Percentiles rank a stretch among this genome's conserved stretches.
These are phyloP conservation scores for Microctenopoma steveboyesi DNA, from an alignment of 2,797 vertebrate species.

Conservation along the genomic window DNA sequence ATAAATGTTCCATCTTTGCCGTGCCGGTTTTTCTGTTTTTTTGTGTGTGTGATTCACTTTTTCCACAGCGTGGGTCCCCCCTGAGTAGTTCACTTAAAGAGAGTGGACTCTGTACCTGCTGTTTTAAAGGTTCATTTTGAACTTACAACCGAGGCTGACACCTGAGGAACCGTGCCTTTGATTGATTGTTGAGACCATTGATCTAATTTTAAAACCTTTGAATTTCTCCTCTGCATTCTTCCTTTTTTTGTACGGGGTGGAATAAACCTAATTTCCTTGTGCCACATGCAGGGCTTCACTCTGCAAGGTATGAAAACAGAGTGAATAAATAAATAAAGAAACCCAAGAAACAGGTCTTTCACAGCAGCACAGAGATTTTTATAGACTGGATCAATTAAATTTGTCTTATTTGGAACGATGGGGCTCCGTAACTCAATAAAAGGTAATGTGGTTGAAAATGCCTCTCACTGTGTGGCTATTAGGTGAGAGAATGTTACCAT, in stretches of 20 bases:
- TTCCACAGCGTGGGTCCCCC: conserved; percentile 49
- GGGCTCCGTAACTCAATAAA: conserved; percentile 96
- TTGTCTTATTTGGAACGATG: conserved; percentile 96
- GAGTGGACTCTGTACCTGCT: conserved; percentile 78
- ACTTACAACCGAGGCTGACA: conserved; percentile 71
- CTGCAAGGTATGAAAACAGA: conserved; percentile 77
- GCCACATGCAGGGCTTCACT: conserved; percentile 78
- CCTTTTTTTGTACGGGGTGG: conserved; percentile 72
- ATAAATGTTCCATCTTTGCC: conserved; percentile 17
- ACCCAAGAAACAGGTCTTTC: conserved; percentile 74
- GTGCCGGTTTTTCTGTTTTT: conserved; percentile 30
- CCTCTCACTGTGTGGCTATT: conserved; percentile 90
- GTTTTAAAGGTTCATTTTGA: conserved; percentile 84
- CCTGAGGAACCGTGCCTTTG: conserved; percentile 79
- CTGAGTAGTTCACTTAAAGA: conserved; percentile 60
- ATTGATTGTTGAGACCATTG: conserved; percentile 86
- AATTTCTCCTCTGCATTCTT: conserved; percentile 79
- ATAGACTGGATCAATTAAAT: conserved; percentile 96
- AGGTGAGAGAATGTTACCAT: conserved; percentile 83
- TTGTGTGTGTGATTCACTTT: conserved; percentile 35
- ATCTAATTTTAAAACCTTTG: conserved; percentile 87
- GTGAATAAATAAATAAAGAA: conserved; percentile 84
- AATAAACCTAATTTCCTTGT: conserved; percentile 86
- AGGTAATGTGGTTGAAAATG: conserved; percentile 94
- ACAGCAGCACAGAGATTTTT: conserved; percentile 83